Conservation (phyloP, 2,888 invertebrate species). For the Pinctada fucata region DNA sequence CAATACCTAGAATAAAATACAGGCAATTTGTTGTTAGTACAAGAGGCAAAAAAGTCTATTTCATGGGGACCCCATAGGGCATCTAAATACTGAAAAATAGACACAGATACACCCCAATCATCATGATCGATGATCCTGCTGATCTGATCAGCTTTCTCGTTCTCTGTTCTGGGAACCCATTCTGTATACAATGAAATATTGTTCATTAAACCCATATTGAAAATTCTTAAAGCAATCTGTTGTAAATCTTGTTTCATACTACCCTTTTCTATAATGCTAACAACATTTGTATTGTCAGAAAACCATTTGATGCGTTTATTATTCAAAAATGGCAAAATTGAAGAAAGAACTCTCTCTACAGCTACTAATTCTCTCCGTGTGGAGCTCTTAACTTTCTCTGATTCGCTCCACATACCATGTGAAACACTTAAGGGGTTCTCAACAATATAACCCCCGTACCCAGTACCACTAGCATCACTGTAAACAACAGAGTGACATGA, state of each 20-base stretch:
- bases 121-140: conserved; percentile 34
- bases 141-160: conserved; percentile 33
- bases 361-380: conserved; percentile 43
- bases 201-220: conserved; percentile 21
- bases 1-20: conserved; percentile 41
- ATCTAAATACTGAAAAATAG: conserved; percentile 16
- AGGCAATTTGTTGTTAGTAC: conserved; percentile 36
- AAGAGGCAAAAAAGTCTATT: conserved; percentile 43
- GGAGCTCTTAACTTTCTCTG: conserved; percentile 39
- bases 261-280: conserved; percentile 36
- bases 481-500: conserved; percentile 25
- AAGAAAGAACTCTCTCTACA: conserved; percentile 35
- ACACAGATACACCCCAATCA: conserved; percentile 25
- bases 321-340: conserved; percentile 27
- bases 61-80: conserved; percentile 37
- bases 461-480: conserved; percentile 36
- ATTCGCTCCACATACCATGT: conserved; percentile 40
- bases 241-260: conserved; percentile 43
- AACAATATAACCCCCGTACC: conserved; percentile 37
- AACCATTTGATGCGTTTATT: conserved; percentile 43
- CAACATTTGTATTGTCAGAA: conserved; percentile 40
- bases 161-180: conserved; percentile 36
- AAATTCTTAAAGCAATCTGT: conserved; percentile 30
- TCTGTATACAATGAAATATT: conserved; percentile 23
- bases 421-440: conserved; percentile 27